Conservation (phyloP, 2,888 invertebrate genomes). For the Synergus gifuensis region DNA sequence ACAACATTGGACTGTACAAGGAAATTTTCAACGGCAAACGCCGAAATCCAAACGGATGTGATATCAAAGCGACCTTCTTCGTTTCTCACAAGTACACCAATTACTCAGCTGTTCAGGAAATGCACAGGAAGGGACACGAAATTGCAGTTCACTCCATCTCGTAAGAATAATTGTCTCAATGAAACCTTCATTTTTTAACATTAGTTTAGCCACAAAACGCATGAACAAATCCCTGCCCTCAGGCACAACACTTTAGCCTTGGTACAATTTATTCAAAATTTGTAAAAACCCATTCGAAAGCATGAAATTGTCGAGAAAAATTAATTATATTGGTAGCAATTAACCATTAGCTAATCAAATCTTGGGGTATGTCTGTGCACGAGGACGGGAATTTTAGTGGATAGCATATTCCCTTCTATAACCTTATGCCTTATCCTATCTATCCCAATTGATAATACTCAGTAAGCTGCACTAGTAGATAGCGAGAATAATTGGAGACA, state of each 20-base stretch:
- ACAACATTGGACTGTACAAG: slow-evolving; percentile 95
- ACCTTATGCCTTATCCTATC: neutral
- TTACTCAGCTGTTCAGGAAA: slow-evolving; percentile 95
- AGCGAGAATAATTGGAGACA: slow-evolving; percentile 5
- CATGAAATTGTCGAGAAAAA: neutral
- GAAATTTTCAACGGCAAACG: slow-evolving; percentile 94
- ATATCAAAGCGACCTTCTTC: slow-evolving; percentile 95
- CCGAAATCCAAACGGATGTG: slow-evolving; percentile 95
- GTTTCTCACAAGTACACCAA: slow-evolving; percentile 96
- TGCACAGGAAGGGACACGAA: slow-evolving; percentile 94
- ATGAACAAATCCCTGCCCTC: neutral
- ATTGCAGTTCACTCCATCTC: slow-evolving; percentile 96
- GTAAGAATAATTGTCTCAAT: slow-evolving; percentile 80
- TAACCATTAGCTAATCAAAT: no score
- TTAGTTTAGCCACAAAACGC: neutral
- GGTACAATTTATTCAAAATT: neutral
- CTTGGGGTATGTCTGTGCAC: neutral
- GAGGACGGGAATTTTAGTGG: neutral
- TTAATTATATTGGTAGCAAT: neutral
- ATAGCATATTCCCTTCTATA: neutral
- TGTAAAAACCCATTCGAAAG: neutral
- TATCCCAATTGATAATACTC: neutral
- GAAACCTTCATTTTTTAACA: neutral
- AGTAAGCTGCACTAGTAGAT: slow-evolving; percentile 16
- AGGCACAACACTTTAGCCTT: slow-evolving; percentile 10